A percentile compares a stretch with the other conserved stretches of the same genome.
Conservation (phyloP, 2,113 vertebrate species). For the Albula glossodonta region DNA sequence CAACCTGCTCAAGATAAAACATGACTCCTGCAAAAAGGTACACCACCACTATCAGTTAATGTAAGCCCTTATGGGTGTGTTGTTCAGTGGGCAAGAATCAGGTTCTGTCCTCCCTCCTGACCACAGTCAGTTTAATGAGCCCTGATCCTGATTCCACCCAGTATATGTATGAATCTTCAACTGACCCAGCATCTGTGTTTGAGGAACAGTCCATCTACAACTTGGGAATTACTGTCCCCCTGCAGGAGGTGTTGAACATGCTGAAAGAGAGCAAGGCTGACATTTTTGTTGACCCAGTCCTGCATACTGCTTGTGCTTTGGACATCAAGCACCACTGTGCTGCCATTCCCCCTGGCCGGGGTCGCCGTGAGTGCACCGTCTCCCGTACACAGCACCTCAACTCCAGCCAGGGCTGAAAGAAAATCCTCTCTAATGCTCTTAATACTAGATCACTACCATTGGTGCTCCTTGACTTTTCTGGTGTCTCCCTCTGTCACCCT, state of each 20-base stretch:
- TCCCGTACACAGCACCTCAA: slow-evolving; percentile 15
- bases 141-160: too few species aligned
- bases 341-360: slow-evolving; percentile 89
- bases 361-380: slow-evolving; percentile 83
- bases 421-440: background rate
- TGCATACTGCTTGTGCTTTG: slow-evolving; percentile 94
- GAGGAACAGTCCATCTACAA: background rate
- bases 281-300: slow-evolving; percentile 96
- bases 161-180: background rate
- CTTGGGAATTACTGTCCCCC: background rate
- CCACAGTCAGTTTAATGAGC: too few species aligned
- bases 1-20: slow-evolving; percentile 92
- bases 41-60: background rate
- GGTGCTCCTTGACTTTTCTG: background rate
- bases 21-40: slow-evolving; percentile 91
- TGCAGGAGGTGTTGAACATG: slow-evolving; percentile 95
- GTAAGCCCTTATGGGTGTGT: background rate
- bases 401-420: background rate
- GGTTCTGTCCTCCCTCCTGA: too few species aligned
- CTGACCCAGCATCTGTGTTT: background rate
- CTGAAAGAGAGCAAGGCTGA: slow-evolving; percentile 98
- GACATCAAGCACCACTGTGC: slow-evolving; percentile 98
- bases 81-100: too few species aligned
- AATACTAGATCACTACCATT: too few species aligned
- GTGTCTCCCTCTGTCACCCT: background rate